Percentiles rank a stretch among this genome's conserved stretches.
These are phyloP conservation scores for Passer montanus DNA, from an alignment of 2,113 vertebrate species.

Conservation along the genomic window DNA sequence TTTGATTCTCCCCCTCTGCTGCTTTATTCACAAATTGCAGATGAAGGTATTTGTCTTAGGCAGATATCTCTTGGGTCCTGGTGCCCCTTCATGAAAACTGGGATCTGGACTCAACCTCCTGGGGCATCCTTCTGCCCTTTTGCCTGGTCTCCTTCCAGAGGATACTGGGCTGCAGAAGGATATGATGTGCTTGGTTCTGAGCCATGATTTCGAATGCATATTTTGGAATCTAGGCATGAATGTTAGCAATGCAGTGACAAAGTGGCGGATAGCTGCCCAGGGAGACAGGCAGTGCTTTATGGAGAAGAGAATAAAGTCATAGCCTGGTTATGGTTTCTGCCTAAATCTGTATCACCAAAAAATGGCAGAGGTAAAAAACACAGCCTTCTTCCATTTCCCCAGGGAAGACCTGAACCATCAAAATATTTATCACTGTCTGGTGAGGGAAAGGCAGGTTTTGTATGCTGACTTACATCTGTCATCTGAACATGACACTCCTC, in stretches of 20 bases:
- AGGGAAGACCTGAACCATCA: not conserved
- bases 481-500: not conserved
- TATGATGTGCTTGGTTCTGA: not conserved
- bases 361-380: not conserved
- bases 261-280: not conserved
- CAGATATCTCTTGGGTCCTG: not conserved
- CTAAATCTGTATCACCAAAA: not conserved
- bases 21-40: not conserved
- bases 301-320: not conserved
- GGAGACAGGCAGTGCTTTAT: not conserved
- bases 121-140: not conserved
- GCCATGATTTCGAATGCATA: not conserved
- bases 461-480: not conserved
- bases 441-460: not conserved
- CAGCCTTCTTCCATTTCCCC: not conserved
- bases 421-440: not conserved
- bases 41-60: not conserved
- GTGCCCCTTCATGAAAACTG: not conserved
- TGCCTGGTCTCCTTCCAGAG: not conserved
- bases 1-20: not conserved
- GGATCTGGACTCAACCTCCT: not conserved
- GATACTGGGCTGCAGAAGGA: not conserved
- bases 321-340: not conserved
- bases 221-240: not conserved
- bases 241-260: not conserved